phyloP scores from a whole-genome alignment of 2,113 vertebrate species.

The Otolemur garnettii region DNA sequence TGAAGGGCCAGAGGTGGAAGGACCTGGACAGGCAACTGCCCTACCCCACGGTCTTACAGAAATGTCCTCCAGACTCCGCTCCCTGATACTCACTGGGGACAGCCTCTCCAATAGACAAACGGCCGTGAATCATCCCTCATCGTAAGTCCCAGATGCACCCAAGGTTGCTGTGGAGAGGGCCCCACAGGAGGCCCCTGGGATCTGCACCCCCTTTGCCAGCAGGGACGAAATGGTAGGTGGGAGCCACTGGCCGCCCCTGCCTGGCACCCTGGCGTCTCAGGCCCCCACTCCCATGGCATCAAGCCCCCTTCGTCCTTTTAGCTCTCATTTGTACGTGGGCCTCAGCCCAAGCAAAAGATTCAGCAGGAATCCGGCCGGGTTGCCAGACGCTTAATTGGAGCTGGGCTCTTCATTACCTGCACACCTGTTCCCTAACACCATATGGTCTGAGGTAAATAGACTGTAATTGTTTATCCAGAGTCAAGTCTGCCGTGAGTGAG shows the following conservation, averaged over 20 bases:
- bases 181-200: not conserved
- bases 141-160: not conserved
- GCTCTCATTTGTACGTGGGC: slow-evolving; percentile 78
- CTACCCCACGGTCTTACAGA: not conserved
- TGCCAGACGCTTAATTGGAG: slow-evolving; percentile 85
- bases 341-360: slow-evolving; percentile 76
- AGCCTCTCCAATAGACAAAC: not conserved
- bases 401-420: slow-evolving; percentile 81
- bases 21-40: not conserved
- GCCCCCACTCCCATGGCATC: not conserved
- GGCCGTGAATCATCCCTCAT: not conserved
- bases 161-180: not conserved
- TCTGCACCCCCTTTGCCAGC: not conserved
- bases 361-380: slow-evolving; percentile 81
- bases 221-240: rapidly evolving
- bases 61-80: not conserved
- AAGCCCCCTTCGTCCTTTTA: slow-evolving; percentile 70
- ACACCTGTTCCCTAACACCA: slow-evolving; percentile 84
- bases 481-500: not conserved
- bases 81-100: rapidly evolving
- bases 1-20: not conserved
- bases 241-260: not conserved
- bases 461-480: slow-evolving; percentile 86
- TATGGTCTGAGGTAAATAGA: slow-evolving; percentile 88
- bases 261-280: not conserved